phyloP scores from a whole-genome alignment of 2,113 vertebrate species.

The Gavia stellata region DNA sequence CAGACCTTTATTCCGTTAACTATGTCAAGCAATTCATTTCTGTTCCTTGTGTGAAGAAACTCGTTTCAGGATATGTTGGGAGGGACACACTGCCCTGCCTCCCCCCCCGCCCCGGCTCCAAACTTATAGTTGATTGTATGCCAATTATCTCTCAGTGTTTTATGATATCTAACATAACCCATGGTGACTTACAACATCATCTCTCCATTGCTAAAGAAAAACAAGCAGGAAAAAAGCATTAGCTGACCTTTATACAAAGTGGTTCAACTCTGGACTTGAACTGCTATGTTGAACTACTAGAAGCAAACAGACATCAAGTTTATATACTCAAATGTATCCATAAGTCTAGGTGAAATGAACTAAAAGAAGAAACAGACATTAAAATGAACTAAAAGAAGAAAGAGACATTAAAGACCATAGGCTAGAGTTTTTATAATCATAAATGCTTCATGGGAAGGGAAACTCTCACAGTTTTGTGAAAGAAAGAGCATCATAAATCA shows the following conservation, averaged over 20 bases:
- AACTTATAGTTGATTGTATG: neutral
- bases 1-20: neutral
- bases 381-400: neutral
- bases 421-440: neutral
- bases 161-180: neutral
- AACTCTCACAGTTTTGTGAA: neutral
- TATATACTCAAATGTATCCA: neutral
- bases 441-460: neutral
- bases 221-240: neutral
- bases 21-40: neutral
- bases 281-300: neutral
- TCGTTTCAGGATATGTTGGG: neutral
- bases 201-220: neutral
- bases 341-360: neutral
- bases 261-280: neutral
- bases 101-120: rapidly evolving
- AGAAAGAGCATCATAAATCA: neutral
- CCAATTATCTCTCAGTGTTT: neutral
- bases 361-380: neutral
- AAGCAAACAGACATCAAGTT: neutral
- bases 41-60: neutral
- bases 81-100: too few relatives aligned
- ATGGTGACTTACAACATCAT: neutral
- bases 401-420: neutral
- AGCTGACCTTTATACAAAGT: neutral